Conservation (phyloP, 2,113 vertebrate genomes). For the Struthidea cinerea region DNA sequence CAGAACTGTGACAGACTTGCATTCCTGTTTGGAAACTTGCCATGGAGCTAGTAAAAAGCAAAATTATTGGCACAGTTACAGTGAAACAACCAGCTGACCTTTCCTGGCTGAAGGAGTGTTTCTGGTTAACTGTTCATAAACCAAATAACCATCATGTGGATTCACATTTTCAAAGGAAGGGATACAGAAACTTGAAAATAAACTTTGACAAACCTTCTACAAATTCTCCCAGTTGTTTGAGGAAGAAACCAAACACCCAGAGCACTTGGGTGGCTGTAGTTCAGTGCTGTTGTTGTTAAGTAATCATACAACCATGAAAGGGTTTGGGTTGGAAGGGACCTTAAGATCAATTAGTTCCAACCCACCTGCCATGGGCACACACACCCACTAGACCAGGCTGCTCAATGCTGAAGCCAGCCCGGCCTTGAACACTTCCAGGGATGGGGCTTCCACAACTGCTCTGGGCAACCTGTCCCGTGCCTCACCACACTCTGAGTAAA, state of each 20-base stretch:
- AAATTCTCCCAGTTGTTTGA: neutral
- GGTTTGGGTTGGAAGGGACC: neutral
- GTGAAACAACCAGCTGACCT: conserved; percentile 18
- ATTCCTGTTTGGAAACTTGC: conserved; percentile 38
- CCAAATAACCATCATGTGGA: neutral
- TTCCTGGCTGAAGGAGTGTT: neutral
- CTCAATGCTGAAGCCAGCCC: neutral
- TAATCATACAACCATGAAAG: neutral
- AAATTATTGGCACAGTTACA: conserved; percentile 3
- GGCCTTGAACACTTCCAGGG: neutral
- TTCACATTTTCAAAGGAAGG: neutral
- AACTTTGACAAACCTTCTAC: neutral
- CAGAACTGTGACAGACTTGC: conserved; percentile 30
- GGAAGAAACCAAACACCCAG: no score
- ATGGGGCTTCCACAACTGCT: neutral
- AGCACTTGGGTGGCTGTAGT: neutral
- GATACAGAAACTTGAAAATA: neutral
- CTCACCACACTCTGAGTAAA: neutral
- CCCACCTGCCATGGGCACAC: neutral
- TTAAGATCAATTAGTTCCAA: neutral
- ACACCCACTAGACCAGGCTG: neutral
- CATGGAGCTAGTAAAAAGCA: conserved; percentile 19
- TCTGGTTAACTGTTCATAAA: conserved; percentile 35
- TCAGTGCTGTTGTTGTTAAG: neutral
- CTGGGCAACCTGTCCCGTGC: neutral